Evolutionary conservation across 2,113 vertebrate genomes (phyloP).

Genomic region (Azemiops feae): DNA sequence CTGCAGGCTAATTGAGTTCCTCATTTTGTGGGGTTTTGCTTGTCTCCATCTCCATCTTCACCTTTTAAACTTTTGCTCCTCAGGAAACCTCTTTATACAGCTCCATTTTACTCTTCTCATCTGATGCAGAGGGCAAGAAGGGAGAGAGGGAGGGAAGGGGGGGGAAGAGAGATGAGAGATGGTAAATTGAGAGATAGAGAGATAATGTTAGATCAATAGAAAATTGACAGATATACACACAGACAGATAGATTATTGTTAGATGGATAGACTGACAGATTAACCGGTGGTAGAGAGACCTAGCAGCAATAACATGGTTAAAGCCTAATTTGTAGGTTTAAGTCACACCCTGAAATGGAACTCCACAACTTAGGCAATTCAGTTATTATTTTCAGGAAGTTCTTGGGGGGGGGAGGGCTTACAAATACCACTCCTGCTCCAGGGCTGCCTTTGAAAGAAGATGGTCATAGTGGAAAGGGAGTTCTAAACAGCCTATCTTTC

Average conservation of each 20-base stretch:
- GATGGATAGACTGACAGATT: too few relatives aligned
- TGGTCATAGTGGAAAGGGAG: too few relatives aligned
- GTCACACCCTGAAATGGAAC: not conserved
- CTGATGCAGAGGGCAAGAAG: constrained; percentile 59
- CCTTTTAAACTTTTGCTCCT: constrained; percentile 68
- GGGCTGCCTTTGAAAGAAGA: not conserved
- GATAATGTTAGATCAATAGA: not conserved
- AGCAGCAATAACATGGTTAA: not conserved
- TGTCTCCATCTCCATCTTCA: constrained; percentile 71
- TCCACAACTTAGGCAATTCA: too few relatives aligned
- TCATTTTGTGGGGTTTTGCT: constrained; percentile 55
- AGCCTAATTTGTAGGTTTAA: not conserved
- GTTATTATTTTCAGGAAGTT: not conserved
- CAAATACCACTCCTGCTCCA: not conserved
- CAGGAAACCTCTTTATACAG: constrained; percentile 66
- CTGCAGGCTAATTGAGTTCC: constrained; percentile 76
- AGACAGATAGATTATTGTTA: too few relatives aligned
- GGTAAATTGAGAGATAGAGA: not conserved
- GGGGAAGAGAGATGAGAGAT: not conserved
- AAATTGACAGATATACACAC: too few relatives aligned
- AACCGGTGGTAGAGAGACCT: not conserved
- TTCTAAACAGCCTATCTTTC: not conserved
- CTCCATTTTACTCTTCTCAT: constrained; percentile 60
- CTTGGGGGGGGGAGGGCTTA: not conserved
- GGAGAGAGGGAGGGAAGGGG: constrained; percentile 43